Evolutionary conservation across 2,888 invertebrate genomes (phyloP).

Genomic region (Leptarthrus brevirostris): DNA sequence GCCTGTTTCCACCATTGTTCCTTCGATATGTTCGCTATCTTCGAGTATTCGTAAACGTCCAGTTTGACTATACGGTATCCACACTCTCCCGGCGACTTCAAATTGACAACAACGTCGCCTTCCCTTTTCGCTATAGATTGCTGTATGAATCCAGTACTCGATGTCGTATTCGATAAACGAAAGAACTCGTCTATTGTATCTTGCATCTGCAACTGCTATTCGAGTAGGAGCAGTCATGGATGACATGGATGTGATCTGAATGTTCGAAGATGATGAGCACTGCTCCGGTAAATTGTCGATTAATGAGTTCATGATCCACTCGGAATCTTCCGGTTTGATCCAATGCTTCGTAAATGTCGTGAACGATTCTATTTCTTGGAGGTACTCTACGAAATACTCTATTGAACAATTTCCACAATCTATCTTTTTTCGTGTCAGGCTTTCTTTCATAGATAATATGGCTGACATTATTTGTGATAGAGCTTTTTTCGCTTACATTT

Average conservation of each 20-base stretch:
- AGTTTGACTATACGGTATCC: not conserved
- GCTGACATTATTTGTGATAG: not conserved
- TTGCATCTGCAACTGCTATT: not conserved
- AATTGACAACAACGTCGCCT: not conserved
- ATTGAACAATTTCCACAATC: too few species aligned
- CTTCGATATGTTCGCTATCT: not conserved
- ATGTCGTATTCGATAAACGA: not conserved
- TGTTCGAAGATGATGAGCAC: not conserved
- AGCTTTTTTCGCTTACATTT: not conserved
- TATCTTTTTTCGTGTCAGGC: not conserved
- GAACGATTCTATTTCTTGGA: not conserved
- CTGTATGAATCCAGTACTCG: not conserved
- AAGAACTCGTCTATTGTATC: not conserved
- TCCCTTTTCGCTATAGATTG: not conserved
- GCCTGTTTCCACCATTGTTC: not conserved
- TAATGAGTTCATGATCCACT: too few species aligned
- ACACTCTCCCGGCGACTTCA: not conserved
- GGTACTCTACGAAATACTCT: too few species aligned
- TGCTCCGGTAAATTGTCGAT: too few species aligned
- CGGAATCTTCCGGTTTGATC: not conserved
- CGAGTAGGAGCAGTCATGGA: not conserved
- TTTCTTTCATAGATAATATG: not conserved
- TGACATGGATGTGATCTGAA: not conserved
- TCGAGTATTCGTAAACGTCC: not conserved
- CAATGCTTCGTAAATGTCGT: not conserved